phyloP scores from a whole-genome alignment of 2,797 vertebrate species.

The Pipistrellus nathusii region DNA sequence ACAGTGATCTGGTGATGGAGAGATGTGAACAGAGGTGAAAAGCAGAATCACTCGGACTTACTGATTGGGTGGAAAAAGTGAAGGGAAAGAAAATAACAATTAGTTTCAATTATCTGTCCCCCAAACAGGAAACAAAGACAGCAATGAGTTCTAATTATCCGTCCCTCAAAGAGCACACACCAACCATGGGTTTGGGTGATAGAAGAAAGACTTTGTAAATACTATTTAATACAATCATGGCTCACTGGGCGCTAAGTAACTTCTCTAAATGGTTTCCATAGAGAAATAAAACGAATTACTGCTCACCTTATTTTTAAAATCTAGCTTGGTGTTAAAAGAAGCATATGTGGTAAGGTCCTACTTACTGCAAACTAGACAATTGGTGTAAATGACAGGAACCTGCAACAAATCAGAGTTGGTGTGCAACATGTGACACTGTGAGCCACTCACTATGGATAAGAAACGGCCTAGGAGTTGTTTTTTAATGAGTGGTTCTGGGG shows the following conservation, averaged over 20 bases:
- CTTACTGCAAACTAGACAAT: background rate
- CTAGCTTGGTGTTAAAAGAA: conserved; percentile 15
- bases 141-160: conserved; percentile 53
- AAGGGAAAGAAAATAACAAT: conserved; percentile 54
- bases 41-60: background rate
- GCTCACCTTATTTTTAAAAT: conserved; percentile 4
- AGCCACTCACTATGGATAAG: background rate
- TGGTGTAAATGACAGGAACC: background rate
- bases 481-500: background rate
- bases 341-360: background rate
- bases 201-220: background rate
- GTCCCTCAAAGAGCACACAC: conserved; percentile 6
- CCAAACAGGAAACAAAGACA: conserved; percentile 49
- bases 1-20: background rate
- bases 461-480: background rate
- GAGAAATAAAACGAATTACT: conserved; percentile 13
- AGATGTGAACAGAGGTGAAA: background rate
- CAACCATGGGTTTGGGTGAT: background rate
- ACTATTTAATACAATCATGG: background rate
- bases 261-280: background rate
- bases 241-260: background rate
- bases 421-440: background rate
- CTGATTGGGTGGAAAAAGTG: background rate
- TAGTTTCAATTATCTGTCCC: conserved; percentile 56
- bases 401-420: background rate